Base-by-base conservation (phyloP, 2,888 invertebrate genomes). In the Lathronympha strigana region DNA sequence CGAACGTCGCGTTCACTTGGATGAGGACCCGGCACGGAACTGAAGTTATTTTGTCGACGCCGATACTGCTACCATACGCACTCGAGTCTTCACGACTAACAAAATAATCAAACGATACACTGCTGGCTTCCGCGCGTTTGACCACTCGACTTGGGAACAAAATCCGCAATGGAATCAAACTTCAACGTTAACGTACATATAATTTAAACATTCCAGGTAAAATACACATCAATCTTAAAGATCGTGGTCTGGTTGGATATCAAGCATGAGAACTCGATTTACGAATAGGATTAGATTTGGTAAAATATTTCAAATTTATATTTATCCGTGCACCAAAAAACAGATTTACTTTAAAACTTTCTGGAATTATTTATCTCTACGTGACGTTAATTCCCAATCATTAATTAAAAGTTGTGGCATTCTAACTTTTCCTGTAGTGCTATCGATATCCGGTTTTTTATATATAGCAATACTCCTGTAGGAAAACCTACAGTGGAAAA, bases 231-330 rank as follows among this genome's bases (percentile, higher is more conserved):
- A 74, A 73, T 75, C 70, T 67, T 61, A 67, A 74, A 79, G 82
- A 84, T 82, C 77, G 79, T 78, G 76, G 83, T 80, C 80, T 78
- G 79, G 76, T 75, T 79, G 82, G 81, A 84, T 86, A 85, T 84
- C 82, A 86, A 82, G 82, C 85, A 83, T 82, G 82, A 86, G 86
- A 88, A 84, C 83, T 87, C 79, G 83, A 88, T 88, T 81, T 76
- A 79, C 79, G 81, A 86, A 83, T 82, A 75, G 84, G 81, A 86
- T 88, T 87, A 63, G 25, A 31, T 55, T 47, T 53, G 43, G 43
- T 28, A 58, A 66, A 51, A 17, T 25, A 38, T 51, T 33, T 23
- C 6, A n/a, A n/a, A 33, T 47, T 36, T 13, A n/a, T 31, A 21
- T 45, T 31, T 43, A 28, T 13, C 25, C 28, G 28, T 28, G 21